Base-by-base conservation (phyloP, 2,888 invertebrate species). In the Apamea epomidion region DNA sequence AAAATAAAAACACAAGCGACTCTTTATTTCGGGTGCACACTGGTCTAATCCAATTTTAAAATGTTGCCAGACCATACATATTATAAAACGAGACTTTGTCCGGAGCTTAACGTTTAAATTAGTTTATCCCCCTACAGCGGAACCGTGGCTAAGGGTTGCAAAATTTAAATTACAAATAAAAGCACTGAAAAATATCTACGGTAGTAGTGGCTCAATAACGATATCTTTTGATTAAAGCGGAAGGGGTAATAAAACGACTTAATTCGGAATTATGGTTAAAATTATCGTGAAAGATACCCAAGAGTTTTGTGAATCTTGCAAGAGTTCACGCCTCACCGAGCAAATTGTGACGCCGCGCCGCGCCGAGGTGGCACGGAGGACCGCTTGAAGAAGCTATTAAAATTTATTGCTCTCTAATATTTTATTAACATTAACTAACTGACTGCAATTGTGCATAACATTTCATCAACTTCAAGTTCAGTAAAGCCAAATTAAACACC, bases 131-230 rank as follows among this genome's bases (percentile, higher is more conserved):
- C 96, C 96, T 94, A 93, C 91, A 96, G 94, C 94, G 93, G 91
- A 93, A 95, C 95, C 95, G 91, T 94, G 93, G 92, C 92, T 95
- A 96, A 96, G 97, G 97, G 96, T 96, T 95, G 95, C 93, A 90
- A 96, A 97, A 97, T 97, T 97, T 97, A 97, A 97, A 97, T 97
- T 96, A 97, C 97, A 97, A 97, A 97, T 97, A 97, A 96, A 97
- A 97, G 94, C 94, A 96, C 95, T 95, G 96, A 97, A 97, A 97
- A 97, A 97, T 96, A 96, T 95, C 95, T 94, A 93, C 94, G 96
- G 95, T 95, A 94, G 95, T 96, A 96, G 97, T 96, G 96, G 93
- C 95, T 95, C 95, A 95, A 96, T 96, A 96, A 95, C 95, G 95
- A 95, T 94, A 95, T 95, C 95, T 95, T 95, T 97, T 97, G 97